These are phyloP conservation scores for Aspidapion aeneum DNA, from an alignment of 2,888 invertebrate species.

Conservation along the genomic window DNA sequence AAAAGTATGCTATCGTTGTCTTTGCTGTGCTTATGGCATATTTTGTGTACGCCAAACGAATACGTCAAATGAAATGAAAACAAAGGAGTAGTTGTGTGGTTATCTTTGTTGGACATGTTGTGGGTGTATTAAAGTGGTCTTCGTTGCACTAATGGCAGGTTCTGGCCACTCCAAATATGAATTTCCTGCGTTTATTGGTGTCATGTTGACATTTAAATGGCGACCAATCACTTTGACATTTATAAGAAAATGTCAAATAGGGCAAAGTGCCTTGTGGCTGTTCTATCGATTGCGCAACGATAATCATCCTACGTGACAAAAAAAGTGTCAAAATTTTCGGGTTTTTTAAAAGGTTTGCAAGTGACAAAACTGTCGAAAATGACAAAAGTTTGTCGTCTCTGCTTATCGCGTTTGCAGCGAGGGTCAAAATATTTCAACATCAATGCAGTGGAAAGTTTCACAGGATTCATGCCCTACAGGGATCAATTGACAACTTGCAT, in stretches of 20 bases:
- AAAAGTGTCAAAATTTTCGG: not conserved
- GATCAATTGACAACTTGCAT: slow-evolving; percentile 39
- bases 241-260: slow-evolving; percentile 35
- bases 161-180: slow-evolving; percentile 10
- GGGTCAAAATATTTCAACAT: slow-evolving; percentile 38
- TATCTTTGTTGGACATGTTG: not conserved
- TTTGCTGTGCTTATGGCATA: not conserved
- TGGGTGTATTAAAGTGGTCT: not conserved
- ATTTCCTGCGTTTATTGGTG: slow-evolving; percentile 25
- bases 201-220: slow-evolving; percentile 30
- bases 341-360: not conserved
- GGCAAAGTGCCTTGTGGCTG: slow-evolving; percentile 20
- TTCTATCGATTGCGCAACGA: slow-evolving; percentile 28
- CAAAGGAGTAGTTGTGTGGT: not conserved
- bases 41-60: not conserved
- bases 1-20: not conserved
- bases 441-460: slow-evolving; percentile 37
- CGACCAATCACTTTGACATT: slow-evolving; percentile 34
- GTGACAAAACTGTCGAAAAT: slow-evolving; percentile 20
- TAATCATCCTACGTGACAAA: slow-evolving; percentile 8
- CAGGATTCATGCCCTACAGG: slow-evolving; percentile 39
- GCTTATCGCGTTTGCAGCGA: slow-evolving; percentile 33
- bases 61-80: not conserved
- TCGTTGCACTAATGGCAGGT: not conserved
- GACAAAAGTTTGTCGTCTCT: slow-evolving; percentile 39